Conservation (phyloP, 2,888 invertebrate species). For the Hydropsyche betteni region DNA sequence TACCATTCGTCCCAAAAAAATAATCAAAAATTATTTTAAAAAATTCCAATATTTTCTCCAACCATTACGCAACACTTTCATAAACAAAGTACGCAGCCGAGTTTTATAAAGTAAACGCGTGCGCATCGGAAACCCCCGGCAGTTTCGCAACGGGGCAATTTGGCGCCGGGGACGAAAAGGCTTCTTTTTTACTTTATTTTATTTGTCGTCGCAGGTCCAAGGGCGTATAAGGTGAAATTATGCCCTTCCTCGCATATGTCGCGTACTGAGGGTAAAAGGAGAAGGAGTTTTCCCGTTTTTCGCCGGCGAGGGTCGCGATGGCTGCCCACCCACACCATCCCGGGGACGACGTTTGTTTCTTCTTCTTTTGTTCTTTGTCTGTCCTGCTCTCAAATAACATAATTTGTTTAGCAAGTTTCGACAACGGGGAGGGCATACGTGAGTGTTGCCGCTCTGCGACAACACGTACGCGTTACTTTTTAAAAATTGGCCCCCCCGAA, state of each 20-base stretch:
- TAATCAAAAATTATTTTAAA: too few species aligned
- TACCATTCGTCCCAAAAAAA: too few species aligned
- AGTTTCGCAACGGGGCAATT: background rate
- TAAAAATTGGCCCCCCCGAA: background rate
- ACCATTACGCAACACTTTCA: too few species aligned
- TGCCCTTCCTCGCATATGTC: conserved; percentile 39
- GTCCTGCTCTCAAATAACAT: conserved; percentile 47
- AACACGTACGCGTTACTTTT: conserved; percentile 30
- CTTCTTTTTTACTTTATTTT: conserved; percentile 21
- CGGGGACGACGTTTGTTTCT: conserved; percentile 48
- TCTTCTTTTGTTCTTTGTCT: conserved; percentile 49
- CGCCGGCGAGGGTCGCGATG: background rate
- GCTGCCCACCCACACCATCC: background rate
- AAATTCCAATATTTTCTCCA: too few species aligned
- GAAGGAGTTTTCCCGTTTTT: conserved; percentile 6
- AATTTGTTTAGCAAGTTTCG: conserved; percentile 51
- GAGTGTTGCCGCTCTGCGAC: conserved; percentile 32
- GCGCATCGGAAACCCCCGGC: conserved; percentile 12
- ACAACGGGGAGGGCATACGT: conserved; percentile 45
- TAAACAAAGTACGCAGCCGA: background rate
- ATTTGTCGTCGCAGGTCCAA: conserved; percentile 25
- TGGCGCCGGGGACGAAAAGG: conserved; percentile 13
- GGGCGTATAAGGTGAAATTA: conserved; percentile 33
- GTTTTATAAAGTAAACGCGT: conserved; percentile 3
- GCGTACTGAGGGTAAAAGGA: background rate